Evolutionary conservation across 53 echinoderm and acorn worm species (phyloP).

Genomic region (Hippasteria phrygiana): DNA sequence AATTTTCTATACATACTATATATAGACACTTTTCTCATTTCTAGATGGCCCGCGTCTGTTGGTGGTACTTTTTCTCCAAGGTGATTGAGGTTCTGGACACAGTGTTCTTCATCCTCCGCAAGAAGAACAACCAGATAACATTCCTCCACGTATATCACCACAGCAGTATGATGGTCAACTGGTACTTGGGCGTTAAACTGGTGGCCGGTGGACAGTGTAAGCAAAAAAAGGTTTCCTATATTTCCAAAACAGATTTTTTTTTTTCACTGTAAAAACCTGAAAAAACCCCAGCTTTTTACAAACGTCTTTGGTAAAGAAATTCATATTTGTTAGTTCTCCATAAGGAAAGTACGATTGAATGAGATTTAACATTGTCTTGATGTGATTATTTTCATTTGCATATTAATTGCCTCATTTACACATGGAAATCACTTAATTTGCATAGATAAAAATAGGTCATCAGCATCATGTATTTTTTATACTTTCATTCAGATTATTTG

Average conservation of each 20-base stretch:
- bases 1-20: no score
- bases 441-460: no score
- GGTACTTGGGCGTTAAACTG: constrained; percentile 91
- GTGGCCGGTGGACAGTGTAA: constrained; percentile 95
- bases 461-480: no score
- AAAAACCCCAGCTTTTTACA: not conserved
- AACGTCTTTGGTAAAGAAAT: not conserved
- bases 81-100: constrained; percentile 91
- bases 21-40: not conserved
- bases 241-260: not conserved
- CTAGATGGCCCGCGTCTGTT: constrained; percentile 91
- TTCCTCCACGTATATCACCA: constrained; percentile 97
- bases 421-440: no score
- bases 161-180: constrained; percentile 89
- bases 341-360: no score
- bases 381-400: no score
- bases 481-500: not conserved
- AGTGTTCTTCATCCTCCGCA: constrained; percentile 87
- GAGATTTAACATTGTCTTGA: no score
- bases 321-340: no score
- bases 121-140: constrained; percentile 91
- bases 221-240: not conserved
- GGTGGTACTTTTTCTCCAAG: constrained; percentile 98
- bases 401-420: no score
- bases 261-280: not conserved